A percentile compares a stretch with the other conserved stretches of the same genome.
These are phyloP conservation scores for Chorisops tibialis DNA, from an alignment of 2,888 invertebrate genomes.

Conservation along the genomic window DNA sequence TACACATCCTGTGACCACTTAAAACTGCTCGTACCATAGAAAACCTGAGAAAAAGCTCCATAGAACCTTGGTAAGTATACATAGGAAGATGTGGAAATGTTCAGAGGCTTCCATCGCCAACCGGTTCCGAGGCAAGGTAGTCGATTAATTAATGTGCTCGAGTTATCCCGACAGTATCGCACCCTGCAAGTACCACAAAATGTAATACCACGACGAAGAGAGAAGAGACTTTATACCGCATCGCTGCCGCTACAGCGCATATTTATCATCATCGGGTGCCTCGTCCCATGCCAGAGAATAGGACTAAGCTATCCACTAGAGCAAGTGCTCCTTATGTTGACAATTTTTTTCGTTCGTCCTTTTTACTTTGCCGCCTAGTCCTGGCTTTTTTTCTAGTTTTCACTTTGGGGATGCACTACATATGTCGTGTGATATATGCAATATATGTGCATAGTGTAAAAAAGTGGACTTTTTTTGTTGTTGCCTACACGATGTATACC, in stretches of 20 bases:
- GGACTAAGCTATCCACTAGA: background rate
- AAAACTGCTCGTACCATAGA: slow-evolving; percentile 10
- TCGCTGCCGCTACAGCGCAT: background rate
- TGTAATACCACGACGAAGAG: background rate
- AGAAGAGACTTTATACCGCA: background rate
- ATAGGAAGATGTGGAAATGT: background rate
- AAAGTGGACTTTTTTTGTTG: slow-evolving; percentile 2
- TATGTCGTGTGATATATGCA: slow-evolving; percentile 13
- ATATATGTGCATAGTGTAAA: slow-evolving; percentile 2
- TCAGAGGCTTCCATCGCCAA: background rate
- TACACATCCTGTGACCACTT: slow-evolving; percentile 25
- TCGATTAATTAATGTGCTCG: slow-evolving; percentile 19
- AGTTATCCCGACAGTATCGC: background rate
- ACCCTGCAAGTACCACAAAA: background rate
- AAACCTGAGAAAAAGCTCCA: slow-evolving; percentile 2
- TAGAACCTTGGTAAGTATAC: background rate
- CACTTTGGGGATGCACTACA: slow-evolving; percentile 12
- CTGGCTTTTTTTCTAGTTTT: background rate
- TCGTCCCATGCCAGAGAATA: background rate
- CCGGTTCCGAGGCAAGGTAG: slow-evolving; percentile 8
- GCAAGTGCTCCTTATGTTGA: background rate
- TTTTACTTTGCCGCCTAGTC: background rate
- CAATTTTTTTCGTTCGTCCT: background rate
- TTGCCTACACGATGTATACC: background rate
- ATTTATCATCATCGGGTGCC: slow-evolving; percentile 16